Conservation (phyloP, 2,888 invertebrate genomes). For the Pseudanteris insignis region DNA sequence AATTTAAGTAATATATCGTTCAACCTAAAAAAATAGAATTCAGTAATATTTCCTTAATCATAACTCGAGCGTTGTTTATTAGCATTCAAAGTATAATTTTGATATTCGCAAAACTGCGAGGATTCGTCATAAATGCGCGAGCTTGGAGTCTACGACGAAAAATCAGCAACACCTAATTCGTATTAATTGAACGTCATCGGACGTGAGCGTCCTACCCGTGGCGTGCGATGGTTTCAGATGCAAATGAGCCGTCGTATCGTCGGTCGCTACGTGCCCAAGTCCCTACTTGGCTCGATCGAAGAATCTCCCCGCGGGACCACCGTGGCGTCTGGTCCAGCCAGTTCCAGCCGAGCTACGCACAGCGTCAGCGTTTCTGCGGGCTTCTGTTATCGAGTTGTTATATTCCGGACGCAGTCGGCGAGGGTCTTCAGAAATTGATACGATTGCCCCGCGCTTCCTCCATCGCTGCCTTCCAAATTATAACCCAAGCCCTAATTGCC, state of each 20-base stretch:
- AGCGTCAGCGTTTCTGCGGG: slow-evolving; percentile 43
- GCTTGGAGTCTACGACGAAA: slow-evolving; percentile 6
- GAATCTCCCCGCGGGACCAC: slow-evolving; percentile 40
- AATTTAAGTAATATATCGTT: too few species aligned
- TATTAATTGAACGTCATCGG: slow-evolving; percentile 33
- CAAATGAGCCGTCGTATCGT: slow-evolving; percentile 56
- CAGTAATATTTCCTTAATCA: too few species aligned
- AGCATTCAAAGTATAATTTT: too few species aligned
- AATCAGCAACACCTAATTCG: slow-evolving; percentile 24
- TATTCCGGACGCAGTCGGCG: slow-evolving; percentile 40
- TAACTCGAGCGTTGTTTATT: too few species aligned
- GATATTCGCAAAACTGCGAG: too few species aligned
- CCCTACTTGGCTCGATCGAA: slow-evolving; percentile 29
- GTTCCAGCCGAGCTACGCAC: slow-evolving; percentile 43
- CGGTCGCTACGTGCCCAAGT: slow-evolving; percentile 15
- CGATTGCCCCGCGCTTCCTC: slow-evolving; percentile 30
- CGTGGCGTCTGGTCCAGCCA: slow-evolving; percentile 39
- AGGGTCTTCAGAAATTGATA: slow-evolving; percentile 41
- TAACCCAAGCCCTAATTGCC: slow-evolving; percentile 37
- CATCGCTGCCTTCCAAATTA: slow-evolving; percentile 31
- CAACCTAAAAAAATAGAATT: too few species aligned
- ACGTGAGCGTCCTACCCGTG: slow-evolving; percentile 36
- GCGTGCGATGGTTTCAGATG: slow-evolving; percentile 48
- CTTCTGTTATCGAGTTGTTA: slow-evolving; percentile 55
- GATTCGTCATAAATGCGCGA: slow-evolving; percentile 21